These are phyloP conservation scores for Xenops minutus DNA, from an alignment of 2,797 vertebrate species.

Conservation along the genomic window DNA sequence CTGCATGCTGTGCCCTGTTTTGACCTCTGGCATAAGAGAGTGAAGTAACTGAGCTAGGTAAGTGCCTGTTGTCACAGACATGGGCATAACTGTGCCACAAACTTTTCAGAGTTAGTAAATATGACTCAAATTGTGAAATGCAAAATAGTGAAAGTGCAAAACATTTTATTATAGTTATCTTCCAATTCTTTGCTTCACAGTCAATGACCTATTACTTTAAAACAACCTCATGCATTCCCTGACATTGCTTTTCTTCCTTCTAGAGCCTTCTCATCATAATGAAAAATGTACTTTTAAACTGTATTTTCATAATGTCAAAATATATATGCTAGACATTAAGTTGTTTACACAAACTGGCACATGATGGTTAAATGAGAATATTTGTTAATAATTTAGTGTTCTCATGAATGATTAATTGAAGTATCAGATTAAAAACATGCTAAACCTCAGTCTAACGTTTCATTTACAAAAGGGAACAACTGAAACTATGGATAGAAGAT, in stretches of 20 bases:
- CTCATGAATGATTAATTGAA: conserved; percentile 72
- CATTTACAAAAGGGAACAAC: conserved; percentile 34
- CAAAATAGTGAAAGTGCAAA: conserved; percentile 25
- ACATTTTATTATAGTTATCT: background rate
- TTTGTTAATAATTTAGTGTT: conserved; percentile 72
- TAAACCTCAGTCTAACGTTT: conserved; percentile 51
- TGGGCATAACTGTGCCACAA: conserved; percentile 62
- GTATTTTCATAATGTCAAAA: conserved; percentile 18
- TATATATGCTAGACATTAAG: background rate
- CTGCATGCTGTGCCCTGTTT: conserved; percentile 97
- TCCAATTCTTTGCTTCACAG: conserved; percentile 14
- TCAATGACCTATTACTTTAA: background rate
- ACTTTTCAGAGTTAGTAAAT: conserved; percentile 1
- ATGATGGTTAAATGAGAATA: conserved; percentile 66
- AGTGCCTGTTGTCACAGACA: conserved; percentile 13
- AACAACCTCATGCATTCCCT: background rate
- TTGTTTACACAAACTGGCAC: background rate
- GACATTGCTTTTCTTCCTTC: background rate
- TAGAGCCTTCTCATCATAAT: background rate
- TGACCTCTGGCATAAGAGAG: conserved; percentile 94
- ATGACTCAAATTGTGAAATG: background rate
- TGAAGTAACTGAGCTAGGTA: conserved; percentile 66
- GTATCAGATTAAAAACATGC: conserved; percentile 70
- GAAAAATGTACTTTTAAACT: background rate
- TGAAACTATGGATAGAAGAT: background rate